Base-by-base conservation (phyloP, 2,888 invertebrate genomes). In the Lepidocyrtinus sp. region DNA sequence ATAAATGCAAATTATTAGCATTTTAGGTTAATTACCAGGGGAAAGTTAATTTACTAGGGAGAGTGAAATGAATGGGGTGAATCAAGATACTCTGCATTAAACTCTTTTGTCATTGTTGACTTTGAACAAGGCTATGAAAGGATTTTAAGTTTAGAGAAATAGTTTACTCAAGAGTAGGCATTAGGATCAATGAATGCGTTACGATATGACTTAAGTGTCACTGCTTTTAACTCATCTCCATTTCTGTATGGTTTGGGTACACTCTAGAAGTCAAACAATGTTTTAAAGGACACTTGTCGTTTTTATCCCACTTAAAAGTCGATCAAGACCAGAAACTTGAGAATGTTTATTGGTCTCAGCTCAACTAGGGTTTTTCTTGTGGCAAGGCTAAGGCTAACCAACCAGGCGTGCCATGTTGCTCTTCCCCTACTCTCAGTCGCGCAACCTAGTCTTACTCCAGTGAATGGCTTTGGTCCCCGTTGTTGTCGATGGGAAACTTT, bases 261-360 rank as follows among this genome's bases (percentile, higher is more conserved):
- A 73, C 64, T 75, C 25, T 36, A 75, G 50, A 75, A 75, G 68
- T 75, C 73, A 74, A 74, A 74, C 65, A 74, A 64, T 46, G 73
- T 19, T 59, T 59, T 74, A 74, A 65, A 74, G 36, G 17, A 45
- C 65, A 36, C 74, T 74, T 74, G 74, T 74, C 74, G 74, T 67
- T 65, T 74, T 17, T 2, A 76, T 64, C 76, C 76, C 76, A 76
- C 76, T 76, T 76, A 76, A 76, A 76, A 76, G 76, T 76, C 76
- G 70, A 76, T 76, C 76, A 76, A 70, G 64, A 63, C 64, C 64
- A 70, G 21, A 59, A 59, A 59, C 62, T 76, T 65, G 50, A 50
- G 15, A 50, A 59, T 59, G 22, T 21, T 59, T 59, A 59, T 21
- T 59, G 59, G 59, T n/a, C 55, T 55, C 19, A 59, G 22, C 59